Percentiles rank a stretch among this genome's conserved stretches.
Conservation (phyloP, 2,113 vertebrate species). For the Crypturellus undulatus region DNA sequence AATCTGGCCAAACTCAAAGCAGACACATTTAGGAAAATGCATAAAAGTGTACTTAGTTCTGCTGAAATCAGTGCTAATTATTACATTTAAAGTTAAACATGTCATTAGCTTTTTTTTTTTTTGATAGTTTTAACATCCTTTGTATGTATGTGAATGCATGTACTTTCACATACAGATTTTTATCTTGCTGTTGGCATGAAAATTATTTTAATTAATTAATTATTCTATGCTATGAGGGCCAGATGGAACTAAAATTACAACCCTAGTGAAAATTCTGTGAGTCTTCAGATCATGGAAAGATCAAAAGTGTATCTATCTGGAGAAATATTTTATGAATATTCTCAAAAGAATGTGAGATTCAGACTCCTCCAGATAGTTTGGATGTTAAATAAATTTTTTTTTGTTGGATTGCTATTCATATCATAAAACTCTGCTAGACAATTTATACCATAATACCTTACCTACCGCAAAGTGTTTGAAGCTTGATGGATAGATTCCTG, state of each 20-base stretch:
- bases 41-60: background rate
- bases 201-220: background rate
- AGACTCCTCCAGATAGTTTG: background rate
- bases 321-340: background rate
- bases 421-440: background rate
- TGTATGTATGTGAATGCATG: background rate
- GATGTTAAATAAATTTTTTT: background rate
- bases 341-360: background rate
- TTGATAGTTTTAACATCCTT: background rate
- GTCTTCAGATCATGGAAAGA: background rate
- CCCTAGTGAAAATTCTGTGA: background rate
- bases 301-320: rapidly evolving
- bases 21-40: background rate
- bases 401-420: background rate
- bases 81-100: background rate
- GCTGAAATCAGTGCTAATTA: background rate
- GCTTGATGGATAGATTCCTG: background rate
- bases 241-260: background rate
- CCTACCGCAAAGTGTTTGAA: background rate
- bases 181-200: background rate
- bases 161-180: background rate
- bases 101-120: background rate
- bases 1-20: background rate
- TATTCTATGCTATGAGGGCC: background rate
- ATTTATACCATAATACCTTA: background rate